Conservation (phyloP, 2,888 invertebrate genomes). For the Oligia strigilis region DNA sequence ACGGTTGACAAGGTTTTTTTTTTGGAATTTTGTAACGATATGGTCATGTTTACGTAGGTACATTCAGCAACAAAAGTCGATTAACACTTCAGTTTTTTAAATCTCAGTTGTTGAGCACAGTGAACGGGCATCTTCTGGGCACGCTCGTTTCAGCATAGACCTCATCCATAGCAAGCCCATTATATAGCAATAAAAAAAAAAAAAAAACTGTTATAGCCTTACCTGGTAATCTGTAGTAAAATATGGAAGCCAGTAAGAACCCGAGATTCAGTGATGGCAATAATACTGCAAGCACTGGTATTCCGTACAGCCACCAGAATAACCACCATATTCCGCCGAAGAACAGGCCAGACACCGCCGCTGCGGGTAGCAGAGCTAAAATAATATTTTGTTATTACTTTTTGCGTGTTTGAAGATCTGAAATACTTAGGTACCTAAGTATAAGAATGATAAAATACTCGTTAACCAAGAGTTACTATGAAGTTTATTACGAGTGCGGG, state of each 20-base stretch:
- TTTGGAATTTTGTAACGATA: too few species aligned
- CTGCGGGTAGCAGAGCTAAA: slow-evolving; percentile 88
- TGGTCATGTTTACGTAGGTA: too few species aligned
- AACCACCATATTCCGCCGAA: slow-evolving; percentile 91
- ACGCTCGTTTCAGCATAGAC: too few species aligned
- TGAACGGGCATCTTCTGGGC: too few species aligned
- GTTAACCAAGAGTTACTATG: neutral
- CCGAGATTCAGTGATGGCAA: slow-evolving; percentile 91
- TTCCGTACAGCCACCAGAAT: slow-evolving; percentile 92
- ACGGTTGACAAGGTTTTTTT: too few species aligned
- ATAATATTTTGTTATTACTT: slow-evolving; percentile 50
- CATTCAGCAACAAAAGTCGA: too few species aligned
- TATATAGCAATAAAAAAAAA: neutral
- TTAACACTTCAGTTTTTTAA: too few species aligned
- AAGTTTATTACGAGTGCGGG: neutral
- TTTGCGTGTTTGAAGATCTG: neutral
- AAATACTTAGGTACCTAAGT: neutral
- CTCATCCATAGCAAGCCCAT: too few species aligned
- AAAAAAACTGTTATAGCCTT: slow-evolving; percentile 64
- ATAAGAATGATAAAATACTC: neutral
- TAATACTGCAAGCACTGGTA: slow-evolving; percentile 91
- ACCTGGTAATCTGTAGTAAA: slow-evolving; percentile 92
- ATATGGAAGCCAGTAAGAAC: slow-evolving; percentile 90
- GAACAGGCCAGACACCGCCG: slow-evolving; percentile 89
- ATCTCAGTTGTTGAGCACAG: too few species aligned